Evolutionary conservation across 2,113 vertebrate genomes (phyloP), one percentile per base, ranked within the genome.

Genomic region (Labeo rohita): DNA sequence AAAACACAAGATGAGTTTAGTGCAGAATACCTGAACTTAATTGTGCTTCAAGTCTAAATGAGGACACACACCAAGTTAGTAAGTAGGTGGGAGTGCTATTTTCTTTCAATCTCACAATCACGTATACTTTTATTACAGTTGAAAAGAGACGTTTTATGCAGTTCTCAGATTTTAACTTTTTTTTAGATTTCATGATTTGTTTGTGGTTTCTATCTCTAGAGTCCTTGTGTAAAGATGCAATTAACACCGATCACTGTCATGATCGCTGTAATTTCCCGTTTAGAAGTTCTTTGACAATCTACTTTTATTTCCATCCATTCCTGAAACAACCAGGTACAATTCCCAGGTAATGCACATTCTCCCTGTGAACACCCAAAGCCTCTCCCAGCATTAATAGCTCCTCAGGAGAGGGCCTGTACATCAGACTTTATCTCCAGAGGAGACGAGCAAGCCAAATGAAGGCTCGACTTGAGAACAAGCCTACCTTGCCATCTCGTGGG

Each of bases 381-480:
- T 86, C 84, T 89, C 85, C 86, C 85, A 47, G 87, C 92, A 94
- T 95, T 94, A 95, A 95, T 95, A 94, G 93, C 93, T 92, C 91
- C 94, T 94, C 95, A 66, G 87, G 93, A 95, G 91, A 92, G 92
- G 93, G 88, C 79, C 92, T 92, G 89, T 85, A 90, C 89, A 91
- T 93, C 93, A 93, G 90, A 90, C 90, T 92, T 90, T 91, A 92
- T 94, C 94, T 95, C 95, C 85, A 86, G 95, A 95, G 92, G 90
- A 93, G 92, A 94, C 87, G 80, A 84, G 66, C 89, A 87, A 88
- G 93, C 94, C 93, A 94, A 94, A 95, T 94, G 92, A 94, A 93
- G 93, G 91, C 91, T 94, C 92, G 94, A 93, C 91, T 91, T 91
- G 91, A 94, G 93, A 95, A 94, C 91, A 94, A 92, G 91, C 91